phyloP scores from a whole-genome alignment of 2,888 invertebrate genomes.

The Hedychridium roseum region DNA sequence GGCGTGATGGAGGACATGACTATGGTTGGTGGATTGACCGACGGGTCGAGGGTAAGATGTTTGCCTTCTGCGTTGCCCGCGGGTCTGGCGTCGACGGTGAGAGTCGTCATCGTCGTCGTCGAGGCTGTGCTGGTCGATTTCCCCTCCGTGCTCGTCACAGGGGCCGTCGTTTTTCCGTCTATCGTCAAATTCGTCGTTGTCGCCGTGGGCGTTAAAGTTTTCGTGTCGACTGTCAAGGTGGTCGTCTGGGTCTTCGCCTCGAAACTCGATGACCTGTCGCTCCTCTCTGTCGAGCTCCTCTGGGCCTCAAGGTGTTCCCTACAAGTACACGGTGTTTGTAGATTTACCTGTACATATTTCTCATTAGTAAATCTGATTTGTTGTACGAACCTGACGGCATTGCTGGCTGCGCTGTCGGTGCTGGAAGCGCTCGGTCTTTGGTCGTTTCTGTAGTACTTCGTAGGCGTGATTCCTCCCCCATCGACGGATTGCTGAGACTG shows the following conservation, averaged over 20 bases:
- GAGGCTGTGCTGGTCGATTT: slow-evolving; percentile 56
- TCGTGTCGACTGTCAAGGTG: slow-evolving; percentile 30
- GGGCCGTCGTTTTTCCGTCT: slow-evolving; percentile 27
- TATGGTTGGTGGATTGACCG: slow-evolving; percentile 74
- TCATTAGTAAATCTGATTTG: not conserved
- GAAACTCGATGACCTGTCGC: slow-evolving; percentile 43
- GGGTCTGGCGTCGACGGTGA: slow-evolving; percentile 29
- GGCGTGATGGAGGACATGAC: slow-evolving; percentile 85
- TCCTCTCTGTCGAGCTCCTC: slow-evolving; percentile 42
- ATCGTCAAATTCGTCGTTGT: slow-evolving; percentile 65
- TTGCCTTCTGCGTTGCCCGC: slow-evolving; percentile 26
- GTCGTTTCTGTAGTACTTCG: slow-evolving; percentile 70
- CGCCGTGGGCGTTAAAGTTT: slow-evolving; percentile 41
- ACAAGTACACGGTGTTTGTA: slow-evolving; percentile 1
- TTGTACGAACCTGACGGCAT: slow-evolving; percentile 50
- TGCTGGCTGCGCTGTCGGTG: slow-evolving; percentile 65
- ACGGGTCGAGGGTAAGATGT: slow-evolving; percentile 44
- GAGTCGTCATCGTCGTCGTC: slow-evolving; percentile 68
- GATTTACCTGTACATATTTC: not conserved
- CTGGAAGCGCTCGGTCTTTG: slow-evolving; percentile 77
- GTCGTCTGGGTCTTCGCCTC: slow-evolving; percentile 34
- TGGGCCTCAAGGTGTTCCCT: slow-evolving; percentile 58
- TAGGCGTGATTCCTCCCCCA: slow-evolving; percentile 44
- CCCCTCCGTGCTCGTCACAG: not conserved
- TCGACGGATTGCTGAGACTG: slow-evolving; percentile 60